A percentile compares a stretch with the other conserved stretches of the same genome.
Conservation (phyloP, 2,888 invertebrate species). For the Mythimna pallens region DNA sequence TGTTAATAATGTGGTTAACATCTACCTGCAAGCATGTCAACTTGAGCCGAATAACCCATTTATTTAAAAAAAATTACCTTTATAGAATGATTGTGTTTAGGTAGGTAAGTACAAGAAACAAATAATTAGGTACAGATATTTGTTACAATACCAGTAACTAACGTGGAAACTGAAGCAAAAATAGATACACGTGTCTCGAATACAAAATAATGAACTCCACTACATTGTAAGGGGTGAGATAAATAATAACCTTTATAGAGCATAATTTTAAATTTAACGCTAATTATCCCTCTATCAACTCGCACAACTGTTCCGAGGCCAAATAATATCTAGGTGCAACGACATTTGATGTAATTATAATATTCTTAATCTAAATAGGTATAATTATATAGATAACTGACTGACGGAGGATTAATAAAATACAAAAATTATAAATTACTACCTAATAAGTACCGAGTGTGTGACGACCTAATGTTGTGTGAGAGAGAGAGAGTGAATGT, state of each 20-base stretch:
- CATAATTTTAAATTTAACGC: neutral
- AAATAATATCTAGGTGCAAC: neutral
- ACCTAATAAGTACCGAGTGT: too few species aligned
- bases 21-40: neutral
- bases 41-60: too few species aligned
- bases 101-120: too few species aligned
- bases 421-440: too few species aligned
- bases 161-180: slow-evolving; percentile 1
- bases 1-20: neutral
- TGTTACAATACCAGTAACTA: neutral
- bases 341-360: neutral
- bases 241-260: slow-evolving; percentile 5
- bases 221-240: slow-evolving; percentile 26
- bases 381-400: too few species aligned
- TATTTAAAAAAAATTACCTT: too few species aligned
- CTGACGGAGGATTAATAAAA: too few species aligned
- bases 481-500: too few species aligned
- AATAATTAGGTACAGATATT: neutral
- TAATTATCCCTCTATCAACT: neutral
- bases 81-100: too few species aligned
- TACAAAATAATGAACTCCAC: neutral
- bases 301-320: neutral
- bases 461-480: too few species aligned
- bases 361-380: too few species aligned
- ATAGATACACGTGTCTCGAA: slow-evolving; percentile 23